Base-by-base conservation (phyloP, 2,113 vertebrate species). In the Danionella cerebrum region DNA sequence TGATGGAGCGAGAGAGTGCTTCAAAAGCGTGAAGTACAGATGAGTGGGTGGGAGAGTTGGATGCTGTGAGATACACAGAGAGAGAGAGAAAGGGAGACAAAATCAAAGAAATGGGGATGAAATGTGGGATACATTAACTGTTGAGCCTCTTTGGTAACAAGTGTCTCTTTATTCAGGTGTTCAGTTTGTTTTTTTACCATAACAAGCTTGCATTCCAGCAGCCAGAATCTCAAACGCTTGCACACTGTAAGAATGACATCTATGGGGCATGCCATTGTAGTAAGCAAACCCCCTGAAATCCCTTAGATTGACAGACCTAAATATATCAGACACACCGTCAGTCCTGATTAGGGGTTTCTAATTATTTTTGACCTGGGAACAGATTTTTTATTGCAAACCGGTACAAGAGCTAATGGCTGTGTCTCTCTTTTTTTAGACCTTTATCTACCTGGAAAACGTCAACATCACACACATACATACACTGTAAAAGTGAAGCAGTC, bases 171-270 rank as follows among this genome's bases (percentile, higher is more conserved):
- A 66, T 73, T 69, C 51, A 10, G 50, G 57, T 52, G 24, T 42
- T 10, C n/a, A 16, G 29, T 53, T 50, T 57, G 9, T 54, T 47
- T 16, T 72, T 67, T 3, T 76, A 70, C 69, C 39, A 62, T 22
- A 70, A 71, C 78, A 70, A 72, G 73, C 41, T 69, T 44, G n/a
- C 71, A 72, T 80, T 74, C 76, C 72, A 19, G 7, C 27, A 36
- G 48, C 71, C 24, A 47, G 33, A 47, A 39, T 58, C 18, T 27
- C 60, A 14, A 24, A 41, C 9, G 10, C 5, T 9, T 31, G 24
- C 67, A 47, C 16, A 3, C 41, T 27, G 47, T 19, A 48, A 42
- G 33, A 44, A 60, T 25, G 25, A 50, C 58, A 42, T 24, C 13
- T 36, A 16, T 19, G 35, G 36, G 27, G 13, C 41, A 13, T n/a